Conservation (phyloP, 1,140 invertebrate genomes). For the Aphelenchoides besseyi region DNA sequence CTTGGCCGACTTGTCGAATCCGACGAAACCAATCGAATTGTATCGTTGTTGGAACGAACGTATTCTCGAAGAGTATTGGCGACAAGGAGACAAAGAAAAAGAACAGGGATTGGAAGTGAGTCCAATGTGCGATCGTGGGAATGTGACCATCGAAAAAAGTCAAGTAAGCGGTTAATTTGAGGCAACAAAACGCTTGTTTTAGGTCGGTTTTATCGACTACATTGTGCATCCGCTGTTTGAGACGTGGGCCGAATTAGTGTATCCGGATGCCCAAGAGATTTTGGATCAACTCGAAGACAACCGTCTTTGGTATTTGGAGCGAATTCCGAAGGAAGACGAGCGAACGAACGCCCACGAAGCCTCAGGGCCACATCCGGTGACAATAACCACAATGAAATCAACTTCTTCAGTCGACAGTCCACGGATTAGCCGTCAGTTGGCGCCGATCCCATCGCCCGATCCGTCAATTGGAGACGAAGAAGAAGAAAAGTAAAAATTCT, state of each 20-base stretch:
- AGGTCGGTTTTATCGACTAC: conserved; percentile 98
- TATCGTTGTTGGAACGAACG: conserved; percentile 87
- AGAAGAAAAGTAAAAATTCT: too few relatives aligned
- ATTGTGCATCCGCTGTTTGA: conserved; percentile 99
- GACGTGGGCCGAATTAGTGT: conserved; percentile 97
- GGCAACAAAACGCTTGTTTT: conserved; percentile 32
- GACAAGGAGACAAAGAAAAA: conserved; percentile 87
- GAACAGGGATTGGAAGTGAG: conserved; percentile 77
- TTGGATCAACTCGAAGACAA: conserved; percentile 96
- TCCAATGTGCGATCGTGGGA: conserved; percentile 93
- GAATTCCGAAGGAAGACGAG: conserved; percentile 52
- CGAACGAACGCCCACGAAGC: conserved; percentile 14
- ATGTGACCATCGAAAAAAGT: conserved; percentile 92
- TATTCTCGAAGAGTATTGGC: conserved; percentile 96
- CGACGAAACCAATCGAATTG: conserved; percentile 89
- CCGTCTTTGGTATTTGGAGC: conserved; percentile 79
- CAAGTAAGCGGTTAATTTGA: conserved; percentile 69
- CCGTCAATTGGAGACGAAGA: conserved; percentile 7
- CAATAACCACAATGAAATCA: neutral
- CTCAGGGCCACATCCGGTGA: neutral
- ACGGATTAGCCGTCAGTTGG: conserved; percentile 1
- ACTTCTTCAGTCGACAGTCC: neutral
- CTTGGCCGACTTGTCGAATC: conserved; percentile 96
- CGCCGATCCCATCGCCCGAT: conserved; percentile 18
- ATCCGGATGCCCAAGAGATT: conserved; percentile 95